Evolutionary conservation across 2,888 invertebrate genomes (phyloP).

Genomic region (Dicyrtoma fusca): DNA sequence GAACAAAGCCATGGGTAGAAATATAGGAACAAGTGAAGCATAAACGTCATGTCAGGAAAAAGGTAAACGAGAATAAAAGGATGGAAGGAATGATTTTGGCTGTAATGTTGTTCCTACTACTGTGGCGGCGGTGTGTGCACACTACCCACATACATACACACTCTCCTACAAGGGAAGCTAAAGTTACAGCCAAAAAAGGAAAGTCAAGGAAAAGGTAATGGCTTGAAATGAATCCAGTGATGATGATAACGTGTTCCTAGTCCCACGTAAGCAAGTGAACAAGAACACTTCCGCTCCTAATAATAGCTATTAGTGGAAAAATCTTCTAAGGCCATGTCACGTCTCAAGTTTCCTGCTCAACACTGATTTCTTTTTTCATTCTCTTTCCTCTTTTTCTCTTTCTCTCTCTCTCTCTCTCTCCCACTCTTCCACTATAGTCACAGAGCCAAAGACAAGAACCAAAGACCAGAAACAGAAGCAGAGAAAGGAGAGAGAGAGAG

Average conservation of each 20-base stretch:
- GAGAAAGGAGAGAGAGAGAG: not conserved
- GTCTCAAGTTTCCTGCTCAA: slow-evolving; percentile 24
- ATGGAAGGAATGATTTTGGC: too few relatives aligned
- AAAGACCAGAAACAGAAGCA: not conserved
- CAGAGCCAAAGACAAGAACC: not conserved
- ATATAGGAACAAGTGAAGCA: too few relatives aligned
- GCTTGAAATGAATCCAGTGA: slow-evolving; percentile 16
- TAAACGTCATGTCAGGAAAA: too few relatives aligned
- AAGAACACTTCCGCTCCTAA: slow-evolving; percentile 10
- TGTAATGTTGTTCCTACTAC: too few relatives aligned
- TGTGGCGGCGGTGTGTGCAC: too few relatives aligned
- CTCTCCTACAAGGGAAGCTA: not conserved
- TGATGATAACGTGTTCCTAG: slow-evolving; percentile 12
- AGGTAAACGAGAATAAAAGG: too few relatives aligned
- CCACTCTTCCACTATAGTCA: not conserved
- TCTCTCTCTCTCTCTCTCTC: slow-evolving; percentile 9
- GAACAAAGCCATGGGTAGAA: too few relatives aligned
- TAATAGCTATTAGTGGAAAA: slow-evolving; percentile 31
- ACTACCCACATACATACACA: too few relatives aligned
- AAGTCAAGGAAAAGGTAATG: slow-evolving; percentile 16
- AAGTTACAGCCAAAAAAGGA: not conserved
- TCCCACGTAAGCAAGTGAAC: not conserved
- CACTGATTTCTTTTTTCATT: not conserved
- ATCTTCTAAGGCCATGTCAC: slow-evolving; percentile 24
- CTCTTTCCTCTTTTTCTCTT: not conserved